phyloP scores from a whole-genome alignment of 2,113 vertebrate genomes.

The Jaculus jaculus region DNA sequence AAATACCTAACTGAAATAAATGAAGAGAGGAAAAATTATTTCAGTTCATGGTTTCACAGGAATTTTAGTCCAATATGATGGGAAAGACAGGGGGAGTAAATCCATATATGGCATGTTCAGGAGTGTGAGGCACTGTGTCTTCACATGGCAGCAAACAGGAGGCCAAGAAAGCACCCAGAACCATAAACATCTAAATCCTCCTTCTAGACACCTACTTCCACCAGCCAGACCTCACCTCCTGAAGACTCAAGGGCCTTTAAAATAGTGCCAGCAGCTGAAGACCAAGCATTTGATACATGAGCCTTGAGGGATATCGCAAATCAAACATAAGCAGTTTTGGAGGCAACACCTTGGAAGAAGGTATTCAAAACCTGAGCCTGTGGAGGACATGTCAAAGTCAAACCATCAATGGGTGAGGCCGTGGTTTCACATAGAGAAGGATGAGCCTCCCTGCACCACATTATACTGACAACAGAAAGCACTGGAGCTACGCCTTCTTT shows the following conservation, averaged over 20 bases:
- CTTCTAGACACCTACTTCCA: not conserved
- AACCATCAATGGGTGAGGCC: not conserved
- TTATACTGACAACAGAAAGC: not conserved
- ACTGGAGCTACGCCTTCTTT: not conserved
- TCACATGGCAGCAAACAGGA: not conserved
- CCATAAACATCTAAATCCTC: too few relatives aligned
- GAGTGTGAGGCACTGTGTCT: not conserved
- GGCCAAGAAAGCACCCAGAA: not conserved
- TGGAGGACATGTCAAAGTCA: not conserved
- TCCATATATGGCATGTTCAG: too few relatives aligned
- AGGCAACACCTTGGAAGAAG: too few relatives aligned
- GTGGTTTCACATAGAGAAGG: not conserved
- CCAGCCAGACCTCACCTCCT: not conserved
- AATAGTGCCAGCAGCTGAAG: not conserved
- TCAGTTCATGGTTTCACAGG: not conserved
- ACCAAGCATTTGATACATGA: not conserved
- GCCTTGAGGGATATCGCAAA: too few relatives aligned
- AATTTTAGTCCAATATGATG: not conserved
- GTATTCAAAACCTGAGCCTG: not conserved
- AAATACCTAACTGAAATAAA: not conserved
- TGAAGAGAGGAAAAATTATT: not conserved
- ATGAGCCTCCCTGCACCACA: not conserved
- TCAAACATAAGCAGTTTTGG: too few relatives aligned
- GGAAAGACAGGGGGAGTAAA: not conserved
- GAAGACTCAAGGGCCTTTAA: not conserved